phyloP scores from a whole-genome alignment of 1,140 invertebrate genomes.

The Atopsyche davidsoni region DNA sequence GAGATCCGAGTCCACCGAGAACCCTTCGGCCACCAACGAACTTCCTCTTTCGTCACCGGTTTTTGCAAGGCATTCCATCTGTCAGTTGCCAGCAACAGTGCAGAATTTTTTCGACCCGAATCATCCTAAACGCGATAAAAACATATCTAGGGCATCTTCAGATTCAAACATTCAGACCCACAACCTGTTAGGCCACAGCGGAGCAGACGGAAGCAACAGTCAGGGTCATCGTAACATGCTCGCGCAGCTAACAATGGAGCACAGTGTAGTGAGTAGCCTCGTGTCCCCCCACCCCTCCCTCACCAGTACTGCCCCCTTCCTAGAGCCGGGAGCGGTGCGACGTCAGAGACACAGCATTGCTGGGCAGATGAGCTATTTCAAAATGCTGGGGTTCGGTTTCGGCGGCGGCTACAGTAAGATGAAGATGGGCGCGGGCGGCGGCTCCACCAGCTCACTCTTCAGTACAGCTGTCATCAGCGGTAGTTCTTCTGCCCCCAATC shows the following conservation, averaged over 20 bases:
- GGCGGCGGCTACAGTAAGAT: slow-evolving; percentile 44
- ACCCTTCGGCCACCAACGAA: slow-evolving; percentile 43
- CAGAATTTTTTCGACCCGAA: not conserved
- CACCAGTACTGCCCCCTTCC: slow-evolving; percentile 30
- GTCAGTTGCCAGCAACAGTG: not conserved
- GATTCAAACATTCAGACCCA: slow-evolving; percentile 19
- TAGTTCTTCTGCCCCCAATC: slow-evolving; percentile 82
- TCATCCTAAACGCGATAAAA: not conserved
- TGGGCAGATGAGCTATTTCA: slow-evolving; percentile 87
- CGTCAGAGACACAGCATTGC: slow-evolving; percentile 89
- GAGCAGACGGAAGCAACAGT: slow-evolving; percentile 5
- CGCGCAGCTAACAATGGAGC: slow-evolving; percentile 23
- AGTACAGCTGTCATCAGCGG: slow-evolving; percentile 92
- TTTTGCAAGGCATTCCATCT: slow-evolving; percentile 23
- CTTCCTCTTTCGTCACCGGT: slow-evolving; percentile 37
- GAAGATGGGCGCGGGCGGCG: slow-evolving; percentile 61
- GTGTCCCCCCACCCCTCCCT: slow-evolving; percentile 26
- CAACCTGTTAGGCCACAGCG: slow-evolving; percentile 1
- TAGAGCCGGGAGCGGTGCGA: slow-evolving; percentile 56
- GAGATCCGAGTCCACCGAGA: slow-evolving; percentile 28
- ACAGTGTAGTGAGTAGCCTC: slow-evolving; percentile 26
- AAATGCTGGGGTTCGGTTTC: slow-evolving; percentile 69
- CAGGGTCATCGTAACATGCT: slow-evolving; percentile 6
- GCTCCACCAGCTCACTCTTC: slow-evolving; percentile 76
- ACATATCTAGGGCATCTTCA: slow-evolving; percentile 16